These are phyloP conservation scores for Petrosia ficiformis DNA, from an alignment of 37 sponge, comb jelly and placozoan species.

Conservation along the genomic window DNA sequence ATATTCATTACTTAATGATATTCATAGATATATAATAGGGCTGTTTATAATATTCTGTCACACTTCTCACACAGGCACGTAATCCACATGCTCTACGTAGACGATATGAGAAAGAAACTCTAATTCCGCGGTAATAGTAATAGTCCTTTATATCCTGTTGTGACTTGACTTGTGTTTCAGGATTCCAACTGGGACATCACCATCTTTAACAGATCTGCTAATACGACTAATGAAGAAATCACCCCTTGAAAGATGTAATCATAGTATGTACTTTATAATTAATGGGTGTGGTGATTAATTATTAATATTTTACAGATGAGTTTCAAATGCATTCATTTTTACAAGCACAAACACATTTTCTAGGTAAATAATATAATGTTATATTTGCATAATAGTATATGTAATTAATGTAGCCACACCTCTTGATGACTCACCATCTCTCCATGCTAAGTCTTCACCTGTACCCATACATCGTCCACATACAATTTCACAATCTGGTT, in stretches of 20 bases:
- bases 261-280: constrained; percentile 29
- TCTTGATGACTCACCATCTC: too few species aligned
- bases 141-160: background rate
- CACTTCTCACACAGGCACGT: constrained; percentile 28
- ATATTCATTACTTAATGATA: background rate
- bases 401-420: too few species aligned
- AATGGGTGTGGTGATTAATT: background rate
- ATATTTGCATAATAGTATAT: background rate
- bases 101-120: constrained; percentile 62
- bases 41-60: background rate
- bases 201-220: constrained; percentile 50
- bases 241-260: constrained; percentile 52
- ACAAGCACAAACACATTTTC: constrained; percentile 23
- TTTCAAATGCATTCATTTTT: constrained; percentile 48
- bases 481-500: background rate
- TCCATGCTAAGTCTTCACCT: constrained; percentile 48
- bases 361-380: background rate
- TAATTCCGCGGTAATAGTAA: constrained; percentile 50
- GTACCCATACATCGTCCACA: constrained; percentile 37
- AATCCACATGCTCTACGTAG: constrained; percentile 72
- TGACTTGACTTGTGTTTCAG: too few species aligned
- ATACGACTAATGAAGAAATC: constrained; percentile 68
- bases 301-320: constrained; percentile 29
- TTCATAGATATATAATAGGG: background rate
- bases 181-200: constrained; percentile 73